Evolutionary conservation across 2,113 vertebrate species (phyloP), one percentile per base, ranked within the genome.

Genomic region (Oncorhynchus gorbuscha): DNA sequence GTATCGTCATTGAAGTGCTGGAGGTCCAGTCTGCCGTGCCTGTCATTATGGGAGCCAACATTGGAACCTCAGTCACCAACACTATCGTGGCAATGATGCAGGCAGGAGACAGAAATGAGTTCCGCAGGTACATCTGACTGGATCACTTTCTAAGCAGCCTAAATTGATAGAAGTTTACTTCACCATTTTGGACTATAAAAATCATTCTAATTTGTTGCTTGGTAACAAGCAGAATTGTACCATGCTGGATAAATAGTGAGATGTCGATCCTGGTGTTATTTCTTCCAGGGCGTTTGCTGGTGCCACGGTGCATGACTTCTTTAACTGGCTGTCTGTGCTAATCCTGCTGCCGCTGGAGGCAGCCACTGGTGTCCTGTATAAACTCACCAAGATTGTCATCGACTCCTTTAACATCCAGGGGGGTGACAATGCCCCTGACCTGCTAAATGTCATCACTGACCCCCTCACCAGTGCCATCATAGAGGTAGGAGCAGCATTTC

Each of bases 21-120:
- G 88, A 92, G 0, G 98, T 99, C 4, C 62, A 75, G 75, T 86
- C 94, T 1, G 98, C 96, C 0, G 95, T 99, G 83, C 98, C 98
- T 1, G 95, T 99, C 77, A 94, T 99, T 72, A 99, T 99, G 98
- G 98, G 98, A 1, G 96, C 97, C 77, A 99, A 99, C 84, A 98
- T 99, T 1, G 98, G 98, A 30, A 99, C 98, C 0, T 99, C 98
- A 0, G 93, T 99, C 83, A 99, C 97, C 83, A 99, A 98, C 90
- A 99, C 97, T 0, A 94, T 99, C 0, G 97, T 99, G 84, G 97
- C 98, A 0, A 93, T 98, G 81, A 97, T 99, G 97, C 97, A 99
- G 87, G 95, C 95, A 0, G 97, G 95, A n/a, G 96, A 99, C 80
- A 90, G 98, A 69, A 96, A 94, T 20, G 96, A 97, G 84, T 99